Percentiles rank a stretch among this genome's conserved stretches.
phyloP scores from a whole-genome alignment of 2,888 invertebrate genomes.

The Smittia sp. region DNA sequence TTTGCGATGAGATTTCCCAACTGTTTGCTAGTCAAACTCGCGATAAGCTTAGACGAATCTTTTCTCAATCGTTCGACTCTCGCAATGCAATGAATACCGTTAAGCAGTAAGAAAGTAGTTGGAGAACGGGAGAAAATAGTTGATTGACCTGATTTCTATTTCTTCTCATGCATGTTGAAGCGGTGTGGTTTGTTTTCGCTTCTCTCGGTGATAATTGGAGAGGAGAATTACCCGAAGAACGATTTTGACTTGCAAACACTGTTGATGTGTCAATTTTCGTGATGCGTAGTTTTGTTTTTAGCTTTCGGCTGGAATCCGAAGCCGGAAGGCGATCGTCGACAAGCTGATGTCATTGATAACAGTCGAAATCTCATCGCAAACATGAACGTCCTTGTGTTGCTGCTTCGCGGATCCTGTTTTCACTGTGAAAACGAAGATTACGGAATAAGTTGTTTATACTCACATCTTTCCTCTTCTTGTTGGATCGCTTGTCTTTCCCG shows the following conservation, averaged over 20 bases:
- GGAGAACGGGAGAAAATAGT: background rate
- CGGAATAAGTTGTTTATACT: conserved; percentile 21
- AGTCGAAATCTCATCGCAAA: background rate
- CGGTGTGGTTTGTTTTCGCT: background rate
- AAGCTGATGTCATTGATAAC: background rate
- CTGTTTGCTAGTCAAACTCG: too few relatives aligned
- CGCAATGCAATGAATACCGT: background rate
- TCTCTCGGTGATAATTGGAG: background rate
- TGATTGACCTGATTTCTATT: background rate
- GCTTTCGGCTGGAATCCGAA: background rate
- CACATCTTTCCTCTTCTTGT: conserved; percentile 32
- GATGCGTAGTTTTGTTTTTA: conserved; percentile 3
- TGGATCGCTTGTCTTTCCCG: conserved; percentile 31
- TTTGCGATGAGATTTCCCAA: background rate
- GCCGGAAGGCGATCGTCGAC: background rate
- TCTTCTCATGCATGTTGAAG: background rate
- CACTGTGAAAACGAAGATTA: too few relatives aligned
- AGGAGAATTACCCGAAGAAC: background rate
- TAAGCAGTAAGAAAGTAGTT: background rate
- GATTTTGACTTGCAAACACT: too few relatives aligned
- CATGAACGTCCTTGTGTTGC: background rate
- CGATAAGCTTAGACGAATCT: too few relatives aligned
- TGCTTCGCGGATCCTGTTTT: background rate
- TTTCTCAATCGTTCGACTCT: background rate
- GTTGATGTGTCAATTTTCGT: conserved; percentile 38